A percentile compares a stretch with the other conserved stretches of the same genome.
These are phyloP conservation scores for Cataglyphis rosenhaueri DNA, from an alignment of 2,888 invertebrate genomes.

Conservation along the genomic window DNA sequence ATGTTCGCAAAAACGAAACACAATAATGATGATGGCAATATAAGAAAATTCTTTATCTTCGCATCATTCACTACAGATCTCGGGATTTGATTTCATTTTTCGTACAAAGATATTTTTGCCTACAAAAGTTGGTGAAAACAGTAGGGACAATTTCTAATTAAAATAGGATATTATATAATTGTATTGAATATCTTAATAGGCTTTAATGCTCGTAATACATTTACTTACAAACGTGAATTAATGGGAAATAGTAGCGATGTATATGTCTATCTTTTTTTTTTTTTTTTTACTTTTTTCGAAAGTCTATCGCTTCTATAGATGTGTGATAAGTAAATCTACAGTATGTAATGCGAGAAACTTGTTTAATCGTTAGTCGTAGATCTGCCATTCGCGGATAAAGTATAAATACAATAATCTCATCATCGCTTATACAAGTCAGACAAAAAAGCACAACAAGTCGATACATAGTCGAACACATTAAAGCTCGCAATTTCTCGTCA, in stretches of 20 bases:
- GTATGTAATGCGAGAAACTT: conserved; percentile 3
- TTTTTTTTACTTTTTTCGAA: neutral
- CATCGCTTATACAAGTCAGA: conserved; percentile 24
- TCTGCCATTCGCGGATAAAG: conserved; percentile 33
- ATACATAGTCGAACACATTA: conserved; percentile 51
- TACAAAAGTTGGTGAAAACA: conserved; percentile 18
- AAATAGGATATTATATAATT: conserved; percentile 18
- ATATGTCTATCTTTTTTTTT: neutral
- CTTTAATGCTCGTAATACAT: conserved; percentile 6
- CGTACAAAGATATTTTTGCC: conserved; percentile 34
- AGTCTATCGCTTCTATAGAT: conserved; percentile 9
- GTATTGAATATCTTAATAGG: neutral
- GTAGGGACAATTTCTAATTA: neutral
- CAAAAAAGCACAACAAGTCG: conserved; percentile 41
- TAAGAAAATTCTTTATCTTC: neutral
- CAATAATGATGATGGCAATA: neutral
- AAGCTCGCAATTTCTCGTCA: conserved; percentile 33
- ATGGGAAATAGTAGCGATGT: neutral
- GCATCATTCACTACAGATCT: conserved; percentile 1
- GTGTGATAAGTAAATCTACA: conserved; percentile 30
- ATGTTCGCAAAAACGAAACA: neutral
- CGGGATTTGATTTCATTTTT: conserved; percentile 29
- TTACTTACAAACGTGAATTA: conserved; percentile 24
- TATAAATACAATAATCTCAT: conserved; percentile 25
- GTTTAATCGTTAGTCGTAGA: conserved; percentile 21